Evolutionary conservation across 2,888 invertebrate genomes (phyloP), one percentile per base, ranked within the genome.

Genomic region (Protonemura montana): DNA sequence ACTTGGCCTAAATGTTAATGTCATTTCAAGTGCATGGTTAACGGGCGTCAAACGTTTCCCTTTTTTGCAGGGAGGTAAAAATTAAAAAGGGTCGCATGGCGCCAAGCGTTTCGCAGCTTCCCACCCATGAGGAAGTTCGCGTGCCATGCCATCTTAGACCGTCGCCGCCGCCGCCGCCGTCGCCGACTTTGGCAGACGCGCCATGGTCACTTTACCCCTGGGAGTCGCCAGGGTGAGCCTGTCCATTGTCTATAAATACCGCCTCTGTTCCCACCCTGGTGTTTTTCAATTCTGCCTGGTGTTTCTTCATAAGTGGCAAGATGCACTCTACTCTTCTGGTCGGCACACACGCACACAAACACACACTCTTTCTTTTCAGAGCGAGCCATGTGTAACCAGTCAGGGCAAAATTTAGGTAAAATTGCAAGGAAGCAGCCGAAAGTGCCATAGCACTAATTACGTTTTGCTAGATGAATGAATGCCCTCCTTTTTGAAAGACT

Each of bases 221-320:
- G 59, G 13, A 59, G 59, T 59, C 59, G 59, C 59, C 78, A 78
- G 78, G 78, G 78, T 78, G 26, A 28, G 78, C 27, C 59, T 2
- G 5, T 29, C 30, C 30, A 81, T 81, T 81, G 81, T 30, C 81
- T 81, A 81, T 81, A 29, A 28, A 81, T 30, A 81, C 78, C 78
- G 78, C 78, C 78, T 26, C 28, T 78, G 78, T 28, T 78, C 78
- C 78, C 81, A 27, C 27, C 81, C 81, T 29, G 30, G 81, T 81
- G 81, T 81, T 81, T 81, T 3, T 30, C 81, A 81, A 81, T 3
- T 28, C 28, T n/a, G 78, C 7, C 78, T 6, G 28, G 16, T 78
- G 78, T 26, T 78, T 25, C 78, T 28, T 78, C 78, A 26, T 26
- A 28, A 81, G 59, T 59, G 59, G 59, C 59, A 59, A 59, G 59